These are phyloP conservation scores for Sciurus niger DNA, from an alignment of 2,113 vertebrate species.

Conservation along the genomic window DNA sequence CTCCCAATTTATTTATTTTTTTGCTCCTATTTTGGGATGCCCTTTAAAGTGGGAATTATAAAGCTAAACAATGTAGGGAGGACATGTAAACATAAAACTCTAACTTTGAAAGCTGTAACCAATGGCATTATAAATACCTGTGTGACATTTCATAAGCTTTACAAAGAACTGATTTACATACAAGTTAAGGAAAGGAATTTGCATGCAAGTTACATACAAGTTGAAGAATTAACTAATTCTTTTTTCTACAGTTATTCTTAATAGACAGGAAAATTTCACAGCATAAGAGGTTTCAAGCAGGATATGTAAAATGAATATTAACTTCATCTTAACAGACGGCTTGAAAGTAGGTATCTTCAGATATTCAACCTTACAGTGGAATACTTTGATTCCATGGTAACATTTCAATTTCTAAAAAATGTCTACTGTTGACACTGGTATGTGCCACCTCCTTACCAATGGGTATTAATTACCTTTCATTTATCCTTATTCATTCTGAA, in stretches of 20 bases:
- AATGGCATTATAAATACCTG: conserved; percentile 43
- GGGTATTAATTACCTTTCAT: conserved; percentile 69
- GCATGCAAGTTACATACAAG: conserved; percentile 38
- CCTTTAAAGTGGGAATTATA: conserved; percentile 2
- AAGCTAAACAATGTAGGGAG: conserved; percentile 53
- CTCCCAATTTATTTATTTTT: conserved; percentile 7
- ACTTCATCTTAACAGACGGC: conserved; percentile 64
- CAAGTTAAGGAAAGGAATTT: conserved; percentile 51
- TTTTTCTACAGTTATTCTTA: conserved; percentile 72
- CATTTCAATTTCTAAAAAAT: conserved; percentile 68
- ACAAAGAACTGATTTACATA: not conserved
- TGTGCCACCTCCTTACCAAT: conserved; percentile 60
- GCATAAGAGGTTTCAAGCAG: conserved; percentile 66
- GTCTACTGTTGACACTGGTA: conserved; percentile 62
- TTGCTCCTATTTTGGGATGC: conserved; percentile 25
- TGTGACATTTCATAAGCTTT: conserved; percentile 18
- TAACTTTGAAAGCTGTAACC: conserved; percentile 59
- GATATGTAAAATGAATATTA: conserved; percentile 66
- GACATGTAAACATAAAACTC: conserved; percentile 55
- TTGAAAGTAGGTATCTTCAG: conserved; percentile 70
- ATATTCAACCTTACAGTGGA: conserved; percentile 49
- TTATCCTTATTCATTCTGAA: conserved; percentile 56
- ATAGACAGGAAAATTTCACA: conserved; percentile 66
- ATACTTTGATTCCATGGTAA: conserved; percentile 67
- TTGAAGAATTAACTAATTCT: conserved; percentile 62